Conservation (phyloP, 1,140 invertebrate species). For the Papilio polyxenes region DNA sequence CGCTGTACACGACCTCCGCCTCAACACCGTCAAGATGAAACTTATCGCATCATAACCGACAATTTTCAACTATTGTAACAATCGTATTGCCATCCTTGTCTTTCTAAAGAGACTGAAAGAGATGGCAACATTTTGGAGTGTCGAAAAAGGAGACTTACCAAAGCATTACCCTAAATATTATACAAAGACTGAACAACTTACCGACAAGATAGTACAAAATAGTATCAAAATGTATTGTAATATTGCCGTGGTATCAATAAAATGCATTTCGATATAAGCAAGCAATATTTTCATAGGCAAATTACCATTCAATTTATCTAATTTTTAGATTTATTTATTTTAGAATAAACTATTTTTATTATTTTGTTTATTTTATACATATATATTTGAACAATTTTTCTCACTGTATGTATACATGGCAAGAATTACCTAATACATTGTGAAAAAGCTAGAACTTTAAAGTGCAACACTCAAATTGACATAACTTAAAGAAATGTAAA, state of each 20-base stretch:
- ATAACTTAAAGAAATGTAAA: slow-evolving; percentile 1
- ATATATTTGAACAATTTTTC: neutral
- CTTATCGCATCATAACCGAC: slow-evolving; percentile 22
- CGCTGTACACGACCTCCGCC: slow-evolving; percentile 65
- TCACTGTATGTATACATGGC: neutral
- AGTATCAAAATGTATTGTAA: neutral
- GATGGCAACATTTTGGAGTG: neutral
- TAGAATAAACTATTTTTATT: slow-evolving; percentile 23
- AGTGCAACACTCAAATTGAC: neutral
- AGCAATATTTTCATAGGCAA: neutral
- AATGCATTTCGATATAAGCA: slow-evolving; percentile 1
- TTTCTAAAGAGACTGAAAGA: neutral
- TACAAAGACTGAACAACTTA: neutral
- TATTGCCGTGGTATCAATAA: neutral
- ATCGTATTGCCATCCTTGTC: neutral
- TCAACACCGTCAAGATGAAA: slow-evolving; percentile 47
- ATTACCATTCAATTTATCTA: neutral
- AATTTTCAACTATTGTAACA: neutral
- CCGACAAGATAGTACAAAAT: neutral
- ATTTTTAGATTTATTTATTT: slow-evolving; percentile 23
- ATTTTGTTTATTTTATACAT: slow-evolving; percentile 1
- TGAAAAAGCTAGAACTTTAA: neutral
- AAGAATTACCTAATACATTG: slow-evolving; percentile 3
- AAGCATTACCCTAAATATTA: neutral
- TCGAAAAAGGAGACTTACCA: neutral